Base-by-base conservation (phyloP, 2,113 vertebrate genomes). In the Chitala chitala region DNA sequence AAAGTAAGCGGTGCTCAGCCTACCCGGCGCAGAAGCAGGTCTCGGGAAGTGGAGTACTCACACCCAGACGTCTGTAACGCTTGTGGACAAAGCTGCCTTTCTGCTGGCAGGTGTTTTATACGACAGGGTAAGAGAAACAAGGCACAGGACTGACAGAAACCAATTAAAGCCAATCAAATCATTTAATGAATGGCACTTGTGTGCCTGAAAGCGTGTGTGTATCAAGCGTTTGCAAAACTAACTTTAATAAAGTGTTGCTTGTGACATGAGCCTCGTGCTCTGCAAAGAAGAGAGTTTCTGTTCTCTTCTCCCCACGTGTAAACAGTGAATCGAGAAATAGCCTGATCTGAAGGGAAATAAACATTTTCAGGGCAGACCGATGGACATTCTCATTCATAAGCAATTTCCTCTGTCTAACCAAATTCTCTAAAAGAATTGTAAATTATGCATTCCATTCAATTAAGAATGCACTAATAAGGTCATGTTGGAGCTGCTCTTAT, bases 151-250 rank as follows among this genome's bases (percentile, higher is more conserved):
- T 36, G 64, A 42, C 8, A 54, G 66, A 69, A 71, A 76, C 42
- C 68, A 76, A 51, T 70, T 76, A 71, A 71, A 69, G 50, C 24
- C 29, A 15, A 64, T 71, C 42, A 50, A 69, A 61, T 63, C 3
- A 26, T 63, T 61, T 38, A 71, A 63, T 20, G 17, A 71, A 26
- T 15, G 7, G 22, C 59, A 22, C 29, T 70, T 22, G 3, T 33
- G 24, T n/a, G 42, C 1, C 13, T 26, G 26, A 66, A 36, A 66
- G 10, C 26, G 26, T 15, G 15, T 10, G 50, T 63, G 26, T 61
- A 5, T n/a, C n/a, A n/a, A n/a, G n/a, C 38, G 71, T 61, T 44
- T 61, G 40, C 71, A 48, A 58, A 72, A 48, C 54, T 33, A 17
- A 3, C 3, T 9, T 3, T 17, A 66, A 64, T 31, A 40, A 64